phyloP scores from a whole-genome alignment of 2,888 invertebrate genomes.

The Callimorpha dominula region DNA sequence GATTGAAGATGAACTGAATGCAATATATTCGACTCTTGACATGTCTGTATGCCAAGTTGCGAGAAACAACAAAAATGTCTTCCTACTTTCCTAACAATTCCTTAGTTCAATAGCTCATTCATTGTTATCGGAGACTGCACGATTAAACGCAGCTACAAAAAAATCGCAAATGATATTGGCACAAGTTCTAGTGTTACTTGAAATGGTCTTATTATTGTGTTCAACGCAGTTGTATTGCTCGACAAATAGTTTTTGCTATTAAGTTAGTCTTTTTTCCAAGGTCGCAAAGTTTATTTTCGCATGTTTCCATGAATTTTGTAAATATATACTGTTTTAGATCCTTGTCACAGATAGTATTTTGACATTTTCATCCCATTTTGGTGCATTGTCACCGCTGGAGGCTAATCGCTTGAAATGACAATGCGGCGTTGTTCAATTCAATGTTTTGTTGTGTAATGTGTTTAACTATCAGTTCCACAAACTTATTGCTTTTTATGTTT shows the following conservation, averaged over 20 bases:
- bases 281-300: slow-evolving; percentile 36
- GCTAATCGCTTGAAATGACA: slow-evolving; percentile 80
- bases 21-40: slow-evolving; percentile 47
- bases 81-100: slow-evolving; percentile 60
- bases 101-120: slow-evolving; percentile 54
- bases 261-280: slow-evolving; percentile 14
- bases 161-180: slow-evolving; percentile 68
- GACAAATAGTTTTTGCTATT: slow-evolving; percentile 16
- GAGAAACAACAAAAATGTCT: slow-evolving; percentile 62
- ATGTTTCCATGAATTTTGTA: slow-evolving; percentile 21
- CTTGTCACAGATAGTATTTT: slow-evolving; percentile 81
- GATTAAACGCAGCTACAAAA: slow-evolving; percentile 58
- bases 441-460: slow-evolving; percentile 47
- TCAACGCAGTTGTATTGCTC: slow-evolving; percentile 39
- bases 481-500: slow-evolving; percentile 25
- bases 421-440: slow-evolving; percentile 43
- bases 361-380: slow-evolving; percentile 85
- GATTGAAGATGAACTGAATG: no score
- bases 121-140: slow-evolving; percentile 62
- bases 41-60: slow-evolving; percentile 46
- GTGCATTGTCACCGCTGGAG: slow-evolving; percentile 71
- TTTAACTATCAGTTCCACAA: slow-evolving; percentile 43
- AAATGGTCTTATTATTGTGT: slow-evolving; percentile 64
- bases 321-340: slow-evolving; percentile 63
- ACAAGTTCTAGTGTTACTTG: slow-evolving; percentile 82